Evolutionary conservation across 2,888 invertebrate genomes (phyloP).

Genomic region (Carterocephalus palaemon): DNA sequence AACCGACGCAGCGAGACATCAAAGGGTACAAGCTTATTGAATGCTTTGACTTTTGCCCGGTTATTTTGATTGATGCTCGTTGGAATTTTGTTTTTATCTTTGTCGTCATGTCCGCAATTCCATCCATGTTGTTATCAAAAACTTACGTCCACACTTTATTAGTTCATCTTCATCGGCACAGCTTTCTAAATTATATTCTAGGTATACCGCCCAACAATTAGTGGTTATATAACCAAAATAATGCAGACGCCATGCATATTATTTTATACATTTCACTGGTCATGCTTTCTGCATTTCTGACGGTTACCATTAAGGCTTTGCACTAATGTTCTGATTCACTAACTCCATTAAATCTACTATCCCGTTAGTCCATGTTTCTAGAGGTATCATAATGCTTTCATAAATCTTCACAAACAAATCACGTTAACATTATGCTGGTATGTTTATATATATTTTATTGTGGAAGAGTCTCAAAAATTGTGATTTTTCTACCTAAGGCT

Average conservation of each 20-base stretch:
- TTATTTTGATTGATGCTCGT: constrained; percentile 63
- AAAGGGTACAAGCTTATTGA: constrained; percentile 76
- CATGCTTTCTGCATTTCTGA: constrained; percentile 20
- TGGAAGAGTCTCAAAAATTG: background rate
- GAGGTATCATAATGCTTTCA: constrained; percentile 10
- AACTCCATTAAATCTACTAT: background rate
- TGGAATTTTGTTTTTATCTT: constrained; percentile 43
- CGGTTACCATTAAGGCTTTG: constrained; percentile 2
- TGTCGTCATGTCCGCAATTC: constrained; percentile 37
- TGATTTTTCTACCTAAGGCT: background rate
- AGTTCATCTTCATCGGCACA: constrained; percentile 14
- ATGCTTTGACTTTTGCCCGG: constrained; percentile 67
- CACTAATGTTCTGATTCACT: constrained; percentile 14
- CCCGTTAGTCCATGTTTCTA: background rate
- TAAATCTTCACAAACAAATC: constrained; percentile 28
- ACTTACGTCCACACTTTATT: constrained; percentile 7
- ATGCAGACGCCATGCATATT: too few species aligned
- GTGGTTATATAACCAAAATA: constrained; percentile 2
- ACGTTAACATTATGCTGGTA: constrained; percentile 19
- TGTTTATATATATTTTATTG: background rate
- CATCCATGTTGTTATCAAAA: constrained; percentile 28
- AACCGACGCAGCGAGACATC: constrained; percentile 68
- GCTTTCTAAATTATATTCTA: constrained; percentile 11
- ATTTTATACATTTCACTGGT: constrained; percentile 17
- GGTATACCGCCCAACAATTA: constrained; percentile 5